Percentiles rank a stretch among this genome's conserved stretches.
Conservation (phyloP, 2,888 invertebrate species). For the Cantharis flavilabris region DNA sequence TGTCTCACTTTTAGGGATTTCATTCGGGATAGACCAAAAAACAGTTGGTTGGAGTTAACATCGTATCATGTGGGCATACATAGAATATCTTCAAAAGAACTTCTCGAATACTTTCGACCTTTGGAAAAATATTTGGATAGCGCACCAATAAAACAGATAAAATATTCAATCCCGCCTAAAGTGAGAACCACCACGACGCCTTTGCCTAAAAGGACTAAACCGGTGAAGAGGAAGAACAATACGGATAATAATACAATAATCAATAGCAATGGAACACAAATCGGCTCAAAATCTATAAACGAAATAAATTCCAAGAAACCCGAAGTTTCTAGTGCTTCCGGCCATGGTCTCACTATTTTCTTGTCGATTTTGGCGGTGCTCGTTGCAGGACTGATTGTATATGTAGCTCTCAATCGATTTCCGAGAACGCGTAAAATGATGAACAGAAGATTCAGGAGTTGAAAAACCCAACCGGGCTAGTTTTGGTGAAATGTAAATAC, state of each 20-base stretch:
- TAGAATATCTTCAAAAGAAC: constrained; percentile 57
- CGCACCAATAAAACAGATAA: constrained; percentile 47
- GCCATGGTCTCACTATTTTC: neutral
- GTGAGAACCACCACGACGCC: constrained; percentile 32
- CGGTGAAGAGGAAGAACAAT: neutral
- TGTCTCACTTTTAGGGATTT: constrained; percentile 2
- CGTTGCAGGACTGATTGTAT: neutral
- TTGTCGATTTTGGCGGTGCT: neutral
- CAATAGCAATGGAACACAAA: neutral
- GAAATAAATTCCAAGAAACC: neutral
- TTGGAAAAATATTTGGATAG: constrained; percentile 61
- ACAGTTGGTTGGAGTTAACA: constrained; percentile 59
- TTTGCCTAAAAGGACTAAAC: neutral
- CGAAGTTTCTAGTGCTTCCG: neutral
- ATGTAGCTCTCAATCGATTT: neutral
- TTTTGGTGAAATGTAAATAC: neutral
- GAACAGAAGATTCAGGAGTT: neutral
- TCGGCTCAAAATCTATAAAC: neutral
- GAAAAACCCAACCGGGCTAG: neutral
- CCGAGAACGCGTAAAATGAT: neutral
- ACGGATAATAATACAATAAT: neutral
- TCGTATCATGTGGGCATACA: constrained; percentile 58
- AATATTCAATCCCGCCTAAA: constrained; percentile 31
- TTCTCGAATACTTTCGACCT: constrained; percentile 62
- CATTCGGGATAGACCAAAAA: constrained; percentile 52